Evolutionary conservation across 2,888 invertebrate genomes (phyloP).

Genomic region (Sialis lutaria): DNA sequence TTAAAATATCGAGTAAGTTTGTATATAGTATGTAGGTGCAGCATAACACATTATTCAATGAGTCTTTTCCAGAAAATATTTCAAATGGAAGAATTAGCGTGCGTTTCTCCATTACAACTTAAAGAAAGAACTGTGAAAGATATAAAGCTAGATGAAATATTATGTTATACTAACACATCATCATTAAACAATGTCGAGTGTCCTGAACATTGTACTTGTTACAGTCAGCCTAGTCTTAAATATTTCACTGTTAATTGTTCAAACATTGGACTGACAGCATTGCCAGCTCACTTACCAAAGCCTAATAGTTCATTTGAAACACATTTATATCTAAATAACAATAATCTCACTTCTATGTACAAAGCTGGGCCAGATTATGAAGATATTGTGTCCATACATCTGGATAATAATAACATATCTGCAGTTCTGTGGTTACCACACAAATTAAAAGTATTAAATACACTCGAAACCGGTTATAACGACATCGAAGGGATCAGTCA

Average conservation of each 20-base stretch:
- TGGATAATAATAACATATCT: slow-evolving; percentile 30
- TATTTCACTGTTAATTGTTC: slow-evolving; percentile 36
- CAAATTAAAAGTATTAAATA: slow-evolving; percentile 22
- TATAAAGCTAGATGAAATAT: slow-evolving; percentile 26
- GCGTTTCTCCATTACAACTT: slow-evolving; percentile 21
- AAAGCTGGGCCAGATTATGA: slow-evolving; percentile 10
- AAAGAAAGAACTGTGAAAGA: slow-evolving; percentile 16
- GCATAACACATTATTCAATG: too few relatives aligned
- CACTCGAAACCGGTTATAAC: too few relatives aligned
- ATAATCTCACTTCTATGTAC: slow-evolving; percentile 23
- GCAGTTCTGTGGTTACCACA: slow-evolving; percentile 25
- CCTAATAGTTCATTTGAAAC: slow-evolving; percentile 11
- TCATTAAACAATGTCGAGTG: slow-evolving; percentile 21
- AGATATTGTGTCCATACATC: slow-evolving; percentile 28
- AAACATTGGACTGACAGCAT: too few relatives aligned
- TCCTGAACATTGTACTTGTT: slow-evolving; percentile 33
- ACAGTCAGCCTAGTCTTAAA: slow-evolving; percentile 19
- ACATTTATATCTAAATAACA: slow-evolving; percentile 28
- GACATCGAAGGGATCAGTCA: too few relatives aligned
- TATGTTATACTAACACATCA: slow-evolving; percentile 26
- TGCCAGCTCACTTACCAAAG: too few relatives aligned
- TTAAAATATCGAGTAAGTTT: too few relatives aligned
- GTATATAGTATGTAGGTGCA: too few relatives aligned
- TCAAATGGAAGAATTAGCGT: slow-evolving; percentile 14
- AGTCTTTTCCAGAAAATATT: too few relatives aligned